These are phyloP conservation scores for Drosophila guanche DNA, from an alignment of 1,140 invertebrate species.

Conservation along the genomic window DNA sequence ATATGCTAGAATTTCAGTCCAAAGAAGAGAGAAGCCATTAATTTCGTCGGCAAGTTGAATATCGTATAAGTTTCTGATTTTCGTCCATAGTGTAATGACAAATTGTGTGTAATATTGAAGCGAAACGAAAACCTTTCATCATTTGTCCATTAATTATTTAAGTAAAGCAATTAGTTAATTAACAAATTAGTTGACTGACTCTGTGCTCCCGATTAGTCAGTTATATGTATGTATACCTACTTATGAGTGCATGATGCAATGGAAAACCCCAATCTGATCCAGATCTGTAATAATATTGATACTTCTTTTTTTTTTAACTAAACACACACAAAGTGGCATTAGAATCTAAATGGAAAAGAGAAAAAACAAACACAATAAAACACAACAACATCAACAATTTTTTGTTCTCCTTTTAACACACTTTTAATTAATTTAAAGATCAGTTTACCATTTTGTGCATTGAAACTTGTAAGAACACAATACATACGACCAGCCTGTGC, in stretches of 20 bases:
- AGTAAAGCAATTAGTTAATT: constrained; percentile 79
- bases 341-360: constrained; percentile 35
- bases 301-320: constrained; percentile 28
- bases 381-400: constrained; percentile 16
- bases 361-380: constrained; percentile 42
- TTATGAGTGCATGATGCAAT: constrained; percentile 7
- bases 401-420: constrained; percentile 1
- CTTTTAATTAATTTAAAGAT: neutral
- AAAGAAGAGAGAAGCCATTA: constrained; percentile 13
- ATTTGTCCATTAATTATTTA: constrained; percentile 70
- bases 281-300: constrained; percentile 34
- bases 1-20: neutral
- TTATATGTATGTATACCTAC: constrained; percentile 16
- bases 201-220: neutral
- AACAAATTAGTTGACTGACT: constrained; percentile 47
- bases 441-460: constrained; percentile 14
- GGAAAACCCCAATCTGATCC: constrained; percentile 8
- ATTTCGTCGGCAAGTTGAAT: constrained; percentile 36
- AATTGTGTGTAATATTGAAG: constrained; percentile 38
- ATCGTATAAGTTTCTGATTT: constrained; percentile 47
- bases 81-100: constrained; percentile 72
- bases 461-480: constrained; percentile 13
- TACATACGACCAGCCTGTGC: constrained; percentile 5
- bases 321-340: constrained; percentile 56
- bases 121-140: constrained; percentile 21